Conservation (phyloP, 2,113 vertebrate species). For the Numida meleagris region DNA sequence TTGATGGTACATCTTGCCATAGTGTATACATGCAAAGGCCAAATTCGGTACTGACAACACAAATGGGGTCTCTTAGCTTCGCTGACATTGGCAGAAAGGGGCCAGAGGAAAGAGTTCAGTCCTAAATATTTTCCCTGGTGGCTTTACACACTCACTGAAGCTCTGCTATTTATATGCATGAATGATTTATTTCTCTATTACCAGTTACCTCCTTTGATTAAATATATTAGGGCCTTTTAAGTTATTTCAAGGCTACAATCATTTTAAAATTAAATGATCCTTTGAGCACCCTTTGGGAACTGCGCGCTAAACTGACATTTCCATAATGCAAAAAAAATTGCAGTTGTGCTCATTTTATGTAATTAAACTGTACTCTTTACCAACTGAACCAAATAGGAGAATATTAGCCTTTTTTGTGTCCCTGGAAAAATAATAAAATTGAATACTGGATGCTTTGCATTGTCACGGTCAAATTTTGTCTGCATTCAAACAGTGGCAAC, state of each 20-base stretch:
- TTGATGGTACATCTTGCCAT: neutral
- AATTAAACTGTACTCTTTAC: slow-evolving; percentile 41
- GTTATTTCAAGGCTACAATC: slow-evolving; percentile 46
- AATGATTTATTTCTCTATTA: slow-evolving; percentile 51
- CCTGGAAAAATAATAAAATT: neutral
- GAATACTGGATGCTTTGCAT: neutral
- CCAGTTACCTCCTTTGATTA: slow-evolving; percentile 55
- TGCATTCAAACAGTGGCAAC: neutral
- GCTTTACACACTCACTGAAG: neutral
- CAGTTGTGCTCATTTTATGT: slow-evolving; percentile 23
- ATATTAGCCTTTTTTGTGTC: neutral
- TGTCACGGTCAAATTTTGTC: neutral
- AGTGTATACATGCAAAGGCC: rapidly evolving
- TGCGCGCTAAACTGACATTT: slow-evolving; percentile 23
- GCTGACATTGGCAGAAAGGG: neutral
- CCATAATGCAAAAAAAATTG: neutral
- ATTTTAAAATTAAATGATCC: slow-evolving; percentile 55
- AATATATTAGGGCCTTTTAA: slow-evolving; percentile 41
- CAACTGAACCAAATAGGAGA: neutral
- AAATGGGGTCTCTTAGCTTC: neutral
- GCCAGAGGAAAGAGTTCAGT: neutral
- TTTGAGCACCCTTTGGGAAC: slow-evolving; percentile 23
- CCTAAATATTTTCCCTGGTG: neutral
- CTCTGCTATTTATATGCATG: neutral
- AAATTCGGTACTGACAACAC: neutral